Base-by-base conservation (phyloP, 2,888 invertebrate species). In the Diachrysia chrysitis region DNA sequence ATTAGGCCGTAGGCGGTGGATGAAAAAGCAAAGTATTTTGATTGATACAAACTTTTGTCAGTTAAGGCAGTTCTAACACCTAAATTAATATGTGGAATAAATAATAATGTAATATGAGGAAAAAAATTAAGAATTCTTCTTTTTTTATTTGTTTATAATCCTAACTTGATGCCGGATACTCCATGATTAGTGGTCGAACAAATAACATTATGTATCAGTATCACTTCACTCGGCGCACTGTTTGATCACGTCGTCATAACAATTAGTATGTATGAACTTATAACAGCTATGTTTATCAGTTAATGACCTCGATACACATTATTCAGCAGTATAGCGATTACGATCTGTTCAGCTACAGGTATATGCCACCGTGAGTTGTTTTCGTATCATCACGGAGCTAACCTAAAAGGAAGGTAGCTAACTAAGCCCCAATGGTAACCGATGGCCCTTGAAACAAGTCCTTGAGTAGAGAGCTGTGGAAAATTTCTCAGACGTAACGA, bases 221-320 rank as follows among this genome's bases (percentile, higher is more conserved):
- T 17, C 48, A n/a, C n/a, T n/a, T n/a, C n/a, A 21, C 48, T 21
- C 10, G 19, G 48, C 48, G 12, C 19, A 1, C 19, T 21, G 12
- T 51, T 51, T 51, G 21, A 10, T 10, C 10, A 51, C 48, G 48
- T 51, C 48, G 21, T 51, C 48, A 51, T 51, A 19, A 51, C 19
- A 51, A 51, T 51, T 1, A 51, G 12, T 21, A 51, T 51, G 21
- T 51, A 51, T 51, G 48, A 51, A 21, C 48, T 48, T 51, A 51
- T 51, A 12, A 51, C 48, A 21, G 3, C 19, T 10, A 14, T 57
- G 35, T 56, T 35, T 56, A 56, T 56, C 32, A 29, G 32, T 56
- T 56, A 32, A 56, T 56, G 29, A 29, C 29, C 35, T 16, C 37
- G 32, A 19, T 51, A 19, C 19, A 19, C 16, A 63, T n/a, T 57